phyloP scores from a whole-genome alignment of 2,888 invertebrate genomes.

The Parelbella ahira region DNA sequence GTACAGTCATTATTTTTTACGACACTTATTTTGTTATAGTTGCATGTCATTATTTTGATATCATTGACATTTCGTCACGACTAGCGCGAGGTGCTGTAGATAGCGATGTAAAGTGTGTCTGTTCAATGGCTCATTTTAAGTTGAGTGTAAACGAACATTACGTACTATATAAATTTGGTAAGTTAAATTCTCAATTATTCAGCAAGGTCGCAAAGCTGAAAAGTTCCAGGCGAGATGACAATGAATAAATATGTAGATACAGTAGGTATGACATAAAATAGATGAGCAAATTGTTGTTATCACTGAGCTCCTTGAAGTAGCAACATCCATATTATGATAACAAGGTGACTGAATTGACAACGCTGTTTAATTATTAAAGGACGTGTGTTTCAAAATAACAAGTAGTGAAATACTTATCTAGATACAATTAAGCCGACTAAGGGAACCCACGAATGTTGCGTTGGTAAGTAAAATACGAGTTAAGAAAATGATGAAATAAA shows the following conservation, averaged over 20 bases:
- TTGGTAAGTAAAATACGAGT: background rate
- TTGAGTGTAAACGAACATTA: too few species aligned
- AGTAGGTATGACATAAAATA: too few species aligned
- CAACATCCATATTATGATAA: too few species aligned
- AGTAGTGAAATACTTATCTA: constrained; percentile 3
- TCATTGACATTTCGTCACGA: constrained; percentile 21
- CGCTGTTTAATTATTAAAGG: background rate
- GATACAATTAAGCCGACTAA: constrained; percentile 6
- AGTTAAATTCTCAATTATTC: too few species aligned
- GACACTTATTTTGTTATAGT: constrained; percentile 10
- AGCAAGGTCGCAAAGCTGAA: too few species aligned
- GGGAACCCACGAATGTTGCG: background rate
- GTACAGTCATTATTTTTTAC: constrained; percentile 17
- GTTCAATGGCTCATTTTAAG: too few species aligned
- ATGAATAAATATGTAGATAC: too few species aligned
- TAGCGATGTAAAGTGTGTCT: background rate
- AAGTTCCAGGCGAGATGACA: too few species aligned
- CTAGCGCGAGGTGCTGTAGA: constrained; percentile 6
- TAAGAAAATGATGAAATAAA: constrained; percentile 9
- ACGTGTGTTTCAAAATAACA: background rate
- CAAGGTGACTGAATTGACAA: too few species aligned
- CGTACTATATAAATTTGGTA: too few species aligned
- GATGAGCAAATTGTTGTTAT: too few species aligned
- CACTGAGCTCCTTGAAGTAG: too few species aligned
- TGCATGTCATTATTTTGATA: constrained; percentile 21